Base-by-base conservation (phyloP, 2,797 vertebrate genomes). In the Buphagus erythrorhynchus region DNA sequence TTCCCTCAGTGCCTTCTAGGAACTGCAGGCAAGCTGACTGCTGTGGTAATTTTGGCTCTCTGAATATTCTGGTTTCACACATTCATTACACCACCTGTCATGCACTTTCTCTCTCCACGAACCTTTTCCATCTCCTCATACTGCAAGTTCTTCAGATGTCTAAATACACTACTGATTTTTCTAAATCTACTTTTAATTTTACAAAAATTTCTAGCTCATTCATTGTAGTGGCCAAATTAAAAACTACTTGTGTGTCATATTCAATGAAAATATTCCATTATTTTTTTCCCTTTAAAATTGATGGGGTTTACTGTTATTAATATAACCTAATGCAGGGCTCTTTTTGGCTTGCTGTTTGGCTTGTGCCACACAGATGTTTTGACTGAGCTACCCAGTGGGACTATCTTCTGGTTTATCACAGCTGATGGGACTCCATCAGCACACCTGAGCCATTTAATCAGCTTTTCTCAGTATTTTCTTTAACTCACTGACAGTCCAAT, bases 81-180 rank as follows among this genome's bases (percentile, higher is more conserved):
- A 2, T 42, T 81, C 29, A 11, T 61, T 46, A 10, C 28, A 38
- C 48, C 75, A 43, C 35, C 35, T 16, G 4, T 43, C 72, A 74
- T 0, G 4, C 0, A 1, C n/a, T 28, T 73, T 38, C 65, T 28
- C 79, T 57, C 54, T 51, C 46, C 40, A 69, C 0, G 0, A 68
- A n/a, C 20, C 54, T 38, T 10, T 38, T 48, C 48, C 65, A 68
- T 42, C 67, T 55, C 55, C 66, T 46, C 59, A 46, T 4, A 26
- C 17, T 15, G 14, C 59, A 31, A 21, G 13, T 22, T 51, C 29
- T 51, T 51, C 28, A 51, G 28, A 29, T 51, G 19, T 31, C 38
- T n/a, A n/a, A 43, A 66, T 4, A 61, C 22, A 16, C 3, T 2
- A 9, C 6, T 20, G 46, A 26, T 51, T 48, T 74, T 19, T 43